phyloP scores from a whole-genome alignment of 2,113 vertebrate species.

The Cololabis saira region DNA sequence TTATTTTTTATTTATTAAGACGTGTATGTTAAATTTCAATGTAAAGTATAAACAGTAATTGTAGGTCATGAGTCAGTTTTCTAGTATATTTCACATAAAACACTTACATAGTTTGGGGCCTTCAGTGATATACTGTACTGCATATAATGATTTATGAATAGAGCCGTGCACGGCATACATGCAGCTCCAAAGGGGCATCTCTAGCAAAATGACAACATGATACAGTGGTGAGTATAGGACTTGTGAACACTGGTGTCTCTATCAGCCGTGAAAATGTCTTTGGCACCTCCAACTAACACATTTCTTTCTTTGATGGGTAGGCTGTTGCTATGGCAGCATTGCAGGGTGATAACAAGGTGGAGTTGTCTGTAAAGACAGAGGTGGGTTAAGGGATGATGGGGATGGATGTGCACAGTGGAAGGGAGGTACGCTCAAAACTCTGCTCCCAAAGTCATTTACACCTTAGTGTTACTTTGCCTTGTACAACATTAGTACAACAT shows the following conservation, averaged over 20 bases:
- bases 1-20: slow-evolving; percentile 24
- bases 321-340: slow-evolving; percentile 71
- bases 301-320: slow-evolving; percentile 57
- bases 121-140: slow-evolving; percentile 8
- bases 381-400: slow-evolving; percentile 3
- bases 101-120: no score
- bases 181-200: slow-evolving; percentile 25
- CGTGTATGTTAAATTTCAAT: background rate
- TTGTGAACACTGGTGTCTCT: slow-evolving; percentile 49
- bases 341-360: slow-evolving; percentile 75
- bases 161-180: background rate
- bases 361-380: slow-evolving; percentile 51
- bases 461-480: slow-evolving; percentile 22
- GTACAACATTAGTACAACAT: slow-evolving; percentile 1
- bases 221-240: slow-evolving; percentile 16
- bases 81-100: no score
- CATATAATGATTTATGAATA: slow-evolving; percentile 44
- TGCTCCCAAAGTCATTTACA: slow-evolving; percentile 40
- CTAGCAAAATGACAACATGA: slow-evolving; percentile 8
- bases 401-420: slow-evolving; percentile 34
- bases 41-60: no score
- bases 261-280: slow-evolving; percentile 58
- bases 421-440: slow-evolving; percentile 1
- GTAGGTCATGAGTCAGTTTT: no score
- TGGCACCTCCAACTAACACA: slow-evolving; percentile 70